Evolutionary conservation across 1,140 invertebrate species (phyloP), one percentile per base, ranked within the genome.

Genomic region (Vanessa atalanta): DNA sequence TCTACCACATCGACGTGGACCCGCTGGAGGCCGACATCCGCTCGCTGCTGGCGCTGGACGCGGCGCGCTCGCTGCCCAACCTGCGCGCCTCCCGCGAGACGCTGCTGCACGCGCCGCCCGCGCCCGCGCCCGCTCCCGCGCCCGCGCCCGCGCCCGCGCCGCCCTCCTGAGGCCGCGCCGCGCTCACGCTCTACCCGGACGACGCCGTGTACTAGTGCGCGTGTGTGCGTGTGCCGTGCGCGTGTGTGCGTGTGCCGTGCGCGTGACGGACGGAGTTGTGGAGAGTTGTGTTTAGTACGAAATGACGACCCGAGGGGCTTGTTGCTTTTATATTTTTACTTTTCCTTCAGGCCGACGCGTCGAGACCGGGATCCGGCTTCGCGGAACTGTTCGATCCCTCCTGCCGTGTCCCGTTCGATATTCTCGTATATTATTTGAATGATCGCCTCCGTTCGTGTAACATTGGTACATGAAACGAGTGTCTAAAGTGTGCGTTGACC

Each of bases 1-100:
- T 90, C 63, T 93, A 93, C 77, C 91, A 93, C 78, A 88, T 89
- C 65, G 83, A 82, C 75, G 88, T 88, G 70, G 92, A 93, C 81
- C 91, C 92, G 64, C 80, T 93, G 26, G 93, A 93, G 79, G 86
- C 88, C 47, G 93, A 93, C 82, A 93, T 93, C 79, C 88, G 88
- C 47, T 88, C 91, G 75, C 89, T 94, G 83, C 80, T 94, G 70
- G 94, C 93, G 70, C 81, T 94, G 73, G 94, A 94, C 61, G 94
- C 93, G 74, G 93, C 93, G 2, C 88, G 90, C 72, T 95, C 95
- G 79, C 92, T 95, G 90, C 95, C 95, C 88, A 95, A 95, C 92
- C 91, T 95, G 86, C 95, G 94, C 90, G 94, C 94, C 78, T 94
- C 93, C 85, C 94, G 94, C 87, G 95, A 95, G 86, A 94, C 93